Evolutionary conservation across 1,140 invertebrate species (phyloP), one percentile per base, ranked within the genome.

Genomic region (Temnothorax nylanderi): DNA sequence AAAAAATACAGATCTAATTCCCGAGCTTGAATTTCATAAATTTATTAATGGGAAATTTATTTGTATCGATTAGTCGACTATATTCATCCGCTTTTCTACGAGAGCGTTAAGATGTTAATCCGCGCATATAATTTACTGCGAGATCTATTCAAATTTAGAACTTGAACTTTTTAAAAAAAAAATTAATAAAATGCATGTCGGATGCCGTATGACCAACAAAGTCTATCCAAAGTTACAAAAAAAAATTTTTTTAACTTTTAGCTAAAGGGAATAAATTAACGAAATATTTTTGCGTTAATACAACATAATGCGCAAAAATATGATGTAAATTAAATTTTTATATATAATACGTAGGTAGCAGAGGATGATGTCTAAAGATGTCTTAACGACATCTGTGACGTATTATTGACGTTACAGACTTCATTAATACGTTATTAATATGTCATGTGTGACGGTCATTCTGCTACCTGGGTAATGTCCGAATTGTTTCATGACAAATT

Each of bases 71-170:
- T 26, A 51, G 32, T 62, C 4, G 18, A 60, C 1, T 60, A 6
- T 21, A 21, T 62, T 41, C 18, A 5, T 77, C 5, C 18, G 13
- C 32, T 64, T 26, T 10, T 51, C 10, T 34, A 21, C 34, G 10
- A 18, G 44, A 11, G 6, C 2, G 13, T 71, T 54, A 21, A 21
- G 18, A 10, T 67, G 2, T 47, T 13, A 49, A 44, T 58, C 69
- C 5, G 5, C 10, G 18, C 34, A 7, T 49, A n/a, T 16, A 21
- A 37, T 75, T 54, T 13, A 0, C n/a, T 41, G 69, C 81, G 58
- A 86, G 77, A 84, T 90, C 89, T 90, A 81, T 87, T n/a, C 49
- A 10, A 90, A 90, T 90, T 90, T 90, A 67, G 44, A 90, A 90
- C 89, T 90, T 90, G 86, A 41, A 65, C 62, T 54, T 64, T 49